A percentile compares a stretch with the other conserved stretches of the same genome.
Conservation (phyloP, 2,888 invertebrate species). For the Diarsia rubi region DNA sequence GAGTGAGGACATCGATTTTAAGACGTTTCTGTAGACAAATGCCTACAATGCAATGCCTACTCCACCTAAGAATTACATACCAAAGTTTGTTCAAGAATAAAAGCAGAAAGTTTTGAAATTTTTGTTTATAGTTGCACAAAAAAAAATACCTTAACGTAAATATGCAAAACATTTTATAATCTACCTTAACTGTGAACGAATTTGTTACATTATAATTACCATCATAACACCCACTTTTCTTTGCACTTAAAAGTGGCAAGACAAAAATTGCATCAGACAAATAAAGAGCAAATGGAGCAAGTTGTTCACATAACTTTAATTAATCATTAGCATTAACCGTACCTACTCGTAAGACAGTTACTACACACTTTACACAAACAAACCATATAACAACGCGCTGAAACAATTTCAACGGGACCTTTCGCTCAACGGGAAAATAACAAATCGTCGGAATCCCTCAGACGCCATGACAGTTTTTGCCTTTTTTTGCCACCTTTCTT, state of each 20-base stretch:
- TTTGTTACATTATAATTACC: background rate
- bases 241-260: slow-evolving; percentile 4
- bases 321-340: slow-evolving; percentile 43
- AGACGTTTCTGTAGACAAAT: background rate
- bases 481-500: slow-evolving; percentile 56
- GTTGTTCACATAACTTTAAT: slow-evolving; percentile 54
- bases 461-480: slow-evolving; percentile 65
- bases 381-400: slow-evolving; percentile 51
- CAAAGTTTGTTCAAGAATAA: background rate
- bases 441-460: slow-evolving; percentile 57
- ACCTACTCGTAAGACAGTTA: slow-evolving; percentile 31
- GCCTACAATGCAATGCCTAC: too few relatives aligned
- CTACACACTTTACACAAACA: slow-evolving; percentile 41
- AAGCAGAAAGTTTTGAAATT: too few relatives aligned
- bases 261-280: slow-evolving; percentile 38
- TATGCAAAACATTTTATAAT: too few relatives aligned
- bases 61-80: background rate
- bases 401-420: slow-evolving; percentile 61
- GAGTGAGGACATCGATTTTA: slow-evolving; percentile 19
- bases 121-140: too few relatives aligned
- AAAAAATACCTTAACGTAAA: too few relatives aligned
- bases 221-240: slow-evolving; percentile 12
- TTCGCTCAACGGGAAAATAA: slow-evolving; percentile 62
- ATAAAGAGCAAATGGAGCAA: slow-evolving; percentile 42
- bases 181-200: background rate